A percentile compares a stretch with the other conserved stretches of the same genome.
Evolutionary conservation across 2,797 vertebrate genomes (phyloP).

Genomic region (Decapterus maruadsi): DNA sequence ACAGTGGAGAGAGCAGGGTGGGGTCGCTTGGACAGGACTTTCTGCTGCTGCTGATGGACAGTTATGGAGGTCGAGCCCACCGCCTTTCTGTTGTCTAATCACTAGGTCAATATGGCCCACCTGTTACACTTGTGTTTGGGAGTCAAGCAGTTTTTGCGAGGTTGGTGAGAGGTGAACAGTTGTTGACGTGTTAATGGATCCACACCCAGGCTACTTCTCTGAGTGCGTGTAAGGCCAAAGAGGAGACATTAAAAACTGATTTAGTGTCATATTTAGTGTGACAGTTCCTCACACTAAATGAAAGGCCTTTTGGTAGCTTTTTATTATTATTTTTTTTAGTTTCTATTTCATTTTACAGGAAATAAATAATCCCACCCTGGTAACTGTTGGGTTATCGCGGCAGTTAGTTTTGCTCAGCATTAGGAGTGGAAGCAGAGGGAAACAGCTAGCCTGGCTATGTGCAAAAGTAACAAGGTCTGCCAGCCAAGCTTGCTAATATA

Average conservation of each 20-base stretch:
- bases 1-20: slow-evolving; percentile 42
- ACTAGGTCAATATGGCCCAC: slow-evolving; percentile 42
- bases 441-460: neutral
- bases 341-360: neutral
- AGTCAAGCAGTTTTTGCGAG: neutral
- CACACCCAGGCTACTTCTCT: slow-evolving; percentile 5
- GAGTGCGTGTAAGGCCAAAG: neutral
- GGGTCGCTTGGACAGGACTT: slow-evolving; percentile 11
- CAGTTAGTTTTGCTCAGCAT: neutral
- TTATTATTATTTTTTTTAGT: neutral
- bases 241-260: neutral
- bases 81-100: slow-evolving; percentile 48
- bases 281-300: too few relatives aligned
- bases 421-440: neutral
- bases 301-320: neutral
- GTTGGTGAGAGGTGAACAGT: slow-evolving; percentile 23
- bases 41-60: slow-evolving; percentile 37
- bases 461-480: neutral
- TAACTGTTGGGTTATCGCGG: neutral
- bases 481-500: neutral
- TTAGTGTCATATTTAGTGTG: neutral
- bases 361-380: neutral
- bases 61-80: slow-evolving; percentile 17
- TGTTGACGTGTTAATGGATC: slow-evolving; percentile 22
- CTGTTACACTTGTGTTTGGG: slow-evolving; percentile 19